Evolutionary conservation across 2,113 vertebrate genomes (phyloP), one percentile per base, ranked within the genome.

Genomic region (Eupsittula cactorum): DNA sequence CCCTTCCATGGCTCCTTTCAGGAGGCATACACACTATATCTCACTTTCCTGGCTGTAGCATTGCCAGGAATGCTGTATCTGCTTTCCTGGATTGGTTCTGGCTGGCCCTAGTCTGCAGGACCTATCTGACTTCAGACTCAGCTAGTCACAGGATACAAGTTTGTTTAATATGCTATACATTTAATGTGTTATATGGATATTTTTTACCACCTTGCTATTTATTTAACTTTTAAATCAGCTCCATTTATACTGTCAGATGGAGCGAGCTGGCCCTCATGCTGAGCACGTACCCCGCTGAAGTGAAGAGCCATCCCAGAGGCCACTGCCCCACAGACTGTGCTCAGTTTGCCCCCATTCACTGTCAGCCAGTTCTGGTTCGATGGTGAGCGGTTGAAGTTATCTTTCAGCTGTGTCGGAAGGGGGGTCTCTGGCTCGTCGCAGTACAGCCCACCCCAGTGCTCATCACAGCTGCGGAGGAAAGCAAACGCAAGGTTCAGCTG

Each of bases 231-330:
- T 3, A 23, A 41, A 59, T 35, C 47, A 73, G 16, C 23, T n/a
- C 42, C 12, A 10, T 17, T 53, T 33, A 0, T 41, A 4, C 21
- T 17, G 46, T 6, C 31, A 21, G 4, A n/a, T 2, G 29, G n/a
- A 31, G 25, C 0, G 11, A 80, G 37, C 15, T 50, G 47, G 23
- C 9, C 13, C 13, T 73, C 2, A 5, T 73, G 59, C 47, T 41
- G 70, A 70, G 78, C 42, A 97, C 97, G 67, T 93, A 99, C 99
- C 98, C 99, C 99, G 3, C 99, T 99, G 96, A 99, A 99, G 97
- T 99, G 99, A 75, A 99, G 98, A 27, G 99, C 99, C 93, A 99
- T 98, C 76, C 99, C 99, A 0, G 99, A 99, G 78, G 99, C 99
- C 33, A 99, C 99, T 0, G 99, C 99, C 19, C 99, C 99, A 74